Evolutionary conservation across 2,888 invertebrate genomes (phyloP).

Genomic region (Scaptomyza flava): DNA sequence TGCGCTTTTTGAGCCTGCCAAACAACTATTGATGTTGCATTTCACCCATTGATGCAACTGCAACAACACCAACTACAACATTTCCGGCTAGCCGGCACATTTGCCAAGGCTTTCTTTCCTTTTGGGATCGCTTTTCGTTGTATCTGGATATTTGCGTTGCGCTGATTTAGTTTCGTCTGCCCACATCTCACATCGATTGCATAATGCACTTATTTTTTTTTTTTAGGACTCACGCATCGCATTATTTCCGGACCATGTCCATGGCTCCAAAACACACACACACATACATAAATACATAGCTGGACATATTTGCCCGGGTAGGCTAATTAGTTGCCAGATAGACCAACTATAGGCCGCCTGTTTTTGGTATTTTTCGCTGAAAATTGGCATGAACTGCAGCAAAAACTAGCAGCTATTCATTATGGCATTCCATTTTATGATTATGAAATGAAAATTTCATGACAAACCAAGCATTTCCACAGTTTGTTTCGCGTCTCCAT

Average conservation of each 20-base stretch:
- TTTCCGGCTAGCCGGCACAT: conserved; percentile 55
- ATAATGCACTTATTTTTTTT: conserved; percentile 38
- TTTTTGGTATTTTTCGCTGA: conserved; percentile 11
- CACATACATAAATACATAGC: not conserved
- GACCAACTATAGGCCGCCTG: conserved; percentile 32
- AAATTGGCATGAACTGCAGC: conserved; percentile 14
- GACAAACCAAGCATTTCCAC: conserved; percentile 34
- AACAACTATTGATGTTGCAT: conserved; percentile 22
- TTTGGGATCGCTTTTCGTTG: conserved; percentile 20
- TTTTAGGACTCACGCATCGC: conserved; percentile 50
- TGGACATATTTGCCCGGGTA: not conserved
- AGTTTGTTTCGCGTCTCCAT: conserved; percentile 10
- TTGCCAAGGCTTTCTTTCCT: conserved; percentile 46
- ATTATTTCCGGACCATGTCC: conserved; percentile 58
- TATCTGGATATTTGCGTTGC: conserved; percentile 28
- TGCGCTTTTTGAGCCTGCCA: conserved; percentile 17
- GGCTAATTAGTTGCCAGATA: conserved; percentile 45
- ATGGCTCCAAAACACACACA: conserved; percentile 10
- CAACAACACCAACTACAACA: conserved; percentile 26
- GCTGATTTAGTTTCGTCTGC: conserved; percentile 72
- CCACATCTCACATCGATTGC: conserved; percentile 46
- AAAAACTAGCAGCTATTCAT: conserved; percentile 27
- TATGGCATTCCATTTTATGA: conserved; percentile 33
- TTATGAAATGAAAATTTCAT: conserved; percentile 40
- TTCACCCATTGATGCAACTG: conserved; percentile 43